These are phyloP conservation scores for Acanthiza pusilla DNA, from an alignment of 2,797 vertebrate genomes.

Conservation along the genomic window DNA sequence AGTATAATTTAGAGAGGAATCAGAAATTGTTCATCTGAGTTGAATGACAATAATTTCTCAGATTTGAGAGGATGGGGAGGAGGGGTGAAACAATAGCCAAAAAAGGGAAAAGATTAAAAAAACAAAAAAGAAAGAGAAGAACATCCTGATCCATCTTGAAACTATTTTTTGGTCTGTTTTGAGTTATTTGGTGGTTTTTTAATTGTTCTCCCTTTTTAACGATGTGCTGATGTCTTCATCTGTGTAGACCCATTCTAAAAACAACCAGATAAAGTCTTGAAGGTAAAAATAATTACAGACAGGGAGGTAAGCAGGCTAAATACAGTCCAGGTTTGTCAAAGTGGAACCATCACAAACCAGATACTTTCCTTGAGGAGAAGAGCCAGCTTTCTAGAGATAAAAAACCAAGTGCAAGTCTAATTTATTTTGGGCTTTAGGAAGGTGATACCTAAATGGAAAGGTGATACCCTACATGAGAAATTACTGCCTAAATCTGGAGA, in stretches of 20 bases:
- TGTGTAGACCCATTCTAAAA: background rate
- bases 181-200: background rate
- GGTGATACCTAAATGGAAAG: background rate
- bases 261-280: background rate
- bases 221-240: background rate
- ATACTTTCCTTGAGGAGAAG: background rate
- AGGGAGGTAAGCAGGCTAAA: background rate
- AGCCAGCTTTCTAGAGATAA: background rate
- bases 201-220: background rate
- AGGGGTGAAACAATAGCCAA: background rate
- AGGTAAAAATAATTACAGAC: background rate
- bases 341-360: background rate
- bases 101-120: background rate
- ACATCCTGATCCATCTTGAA: background rate
- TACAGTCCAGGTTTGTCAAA: background rate
- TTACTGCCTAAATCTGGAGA: background rate
- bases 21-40: background rate
- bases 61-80: background rate
- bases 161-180: background rate
- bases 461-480: background rate
- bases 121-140: background rate
- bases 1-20: background rate
- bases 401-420: background rate
- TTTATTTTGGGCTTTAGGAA: slow-evolving; percentile 16
- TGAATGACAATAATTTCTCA: background rate